A percentile compares a stretch with the other conserved stretches of the same genome.
Conservation (phyloP, 2,797 vertebrate genomes). For the Heliangelus exortis region DNA sequence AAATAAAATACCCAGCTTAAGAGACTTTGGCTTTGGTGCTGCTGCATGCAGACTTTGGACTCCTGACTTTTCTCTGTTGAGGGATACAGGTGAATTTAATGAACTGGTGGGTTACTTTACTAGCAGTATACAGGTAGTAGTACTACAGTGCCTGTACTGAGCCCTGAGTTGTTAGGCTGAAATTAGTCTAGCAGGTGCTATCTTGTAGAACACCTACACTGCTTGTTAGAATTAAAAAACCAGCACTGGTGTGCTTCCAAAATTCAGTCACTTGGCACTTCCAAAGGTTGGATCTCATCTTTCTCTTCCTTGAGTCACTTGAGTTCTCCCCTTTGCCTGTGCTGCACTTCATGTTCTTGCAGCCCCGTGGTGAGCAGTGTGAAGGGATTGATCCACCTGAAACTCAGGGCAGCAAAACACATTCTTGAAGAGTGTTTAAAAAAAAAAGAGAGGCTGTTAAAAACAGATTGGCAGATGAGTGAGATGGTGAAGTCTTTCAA, state of each 20-base stretch:
- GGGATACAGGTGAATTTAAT: background rate
- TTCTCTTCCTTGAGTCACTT: background rate
- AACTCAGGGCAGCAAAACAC: background rate
- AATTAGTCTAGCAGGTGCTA: background rate
- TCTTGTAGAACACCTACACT: background rate
- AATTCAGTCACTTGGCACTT: background rate
- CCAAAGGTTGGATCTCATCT: background rate
- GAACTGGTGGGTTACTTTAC: background rate
- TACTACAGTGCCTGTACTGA: background rate
- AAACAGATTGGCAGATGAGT: background rate
- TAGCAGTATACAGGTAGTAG: background rate
- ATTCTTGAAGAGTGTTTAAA: background rate
- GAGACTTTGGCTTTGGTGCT: background rate
- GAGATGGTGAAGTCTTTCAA: background rate
- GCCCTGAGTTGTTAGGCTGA: background rate
- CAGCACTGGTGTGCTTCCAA: background rate
- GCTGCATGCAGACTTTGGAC: background rate
- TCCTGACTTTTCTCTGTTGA: background rate
- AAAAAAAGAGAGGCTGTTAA: background rate
- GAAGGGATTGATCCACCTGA: background rate
- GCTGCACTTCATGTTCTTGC: background rate
- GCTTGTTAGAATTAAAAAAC: background rate
- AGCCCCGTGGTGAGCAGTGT: background rate
- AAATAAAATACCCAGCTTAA: background rate
- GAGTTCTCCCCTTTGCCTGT: background rate